These are phyloP conservation scores for Palythoa grandis DNA, from an alignment of 92 coral and sea anemone genomes.

Conservation along the genomic window DNA sequence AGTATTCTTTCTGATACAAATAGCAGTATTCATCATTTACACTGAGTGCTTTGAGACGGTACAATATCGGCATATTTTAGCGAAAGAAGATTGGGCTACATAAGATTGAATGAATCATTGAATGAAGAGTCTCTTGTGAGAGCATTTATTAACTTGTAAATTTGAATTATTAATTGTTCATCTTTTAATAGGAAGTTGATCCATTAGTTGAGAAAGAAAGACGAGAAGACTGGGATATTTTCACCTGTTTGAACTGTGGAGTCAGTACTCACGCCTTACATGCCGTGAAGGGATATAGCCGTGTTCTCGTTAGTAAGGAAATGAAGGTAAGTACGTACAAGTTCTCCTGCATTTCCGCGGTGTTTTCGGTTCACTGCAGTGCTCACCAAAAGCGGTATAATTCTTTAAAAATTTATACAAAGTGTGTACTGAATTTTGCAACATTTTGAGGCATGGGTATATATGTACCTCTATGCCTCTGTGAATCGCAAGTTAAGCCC, in stretches of 20 bases:
- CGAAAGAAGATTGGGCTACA: background rate
- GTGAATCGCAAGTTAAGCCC: too few species aligned
- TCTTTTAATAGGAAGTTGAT: constrained; percentile 70
- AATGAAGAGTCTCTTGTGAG: too few species aligned
- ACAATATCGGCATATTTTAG: too few species aligned
- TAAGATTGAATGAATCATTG: background rate
- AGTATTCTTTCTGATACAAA: too few species aligned
- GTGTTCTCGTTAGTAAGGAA: constrained; percentile 72
- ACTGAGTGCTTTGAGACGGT: too few species aligned
- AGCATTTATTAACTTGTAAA: background rate
- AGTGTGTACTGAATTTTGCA: too few species aligned
- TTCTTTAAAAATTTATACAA: too few species aligned
- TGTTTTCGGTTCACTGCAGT: background rate
- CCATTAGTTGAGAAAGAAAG: constrained; percentile 65
- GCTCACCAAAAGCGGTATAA: too few species aligned
- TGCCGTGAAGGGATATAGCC: constrained; percentile 78
- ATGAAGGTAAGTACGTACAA: constrained; percentile 68
- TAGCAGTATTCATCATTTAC: too few species aligned
- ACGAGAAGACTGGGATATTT: constrained; percentile 91
- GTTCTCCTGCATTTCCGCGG: background rate
- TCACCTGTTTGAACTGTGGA: constrained; percentile 82
- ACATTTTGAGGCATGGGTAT: too few species aligned
- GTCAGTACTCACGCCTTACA: constrained; percentile 76
- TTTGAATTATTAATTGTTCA: background rate
- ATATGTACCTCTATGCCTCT: too few species aligned